These are phyloP conservation scores for Drosophila testacea DNA, from an alignment of 2,888 invertebrate species.

Conservation along the genomic window DNA sequence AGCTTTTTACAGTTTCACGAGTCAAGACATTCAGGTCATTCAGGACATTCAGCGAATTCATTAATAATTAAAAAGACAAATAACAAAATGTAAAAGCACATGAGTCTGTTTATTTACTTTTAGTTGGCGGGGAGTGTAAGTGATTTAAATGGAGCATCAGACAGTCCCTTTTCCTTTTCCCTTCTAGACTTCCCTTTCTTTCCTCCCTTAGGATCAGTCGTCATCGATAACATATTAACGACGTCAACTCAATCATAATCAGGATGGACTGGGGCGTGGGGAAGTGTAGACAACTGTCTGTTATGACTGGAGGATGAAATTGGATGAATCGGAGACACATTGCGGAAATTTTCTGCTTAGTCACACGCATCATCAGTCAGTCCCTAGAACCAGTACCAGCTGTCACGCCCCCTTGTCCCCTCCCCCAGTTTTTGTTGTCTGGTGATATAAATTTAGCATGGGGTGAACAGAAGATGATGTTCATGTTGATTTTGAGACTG, in stretches of 20 bases:
- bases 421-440: constrained; percentile 17
- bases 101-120: constrained; percentile 9
- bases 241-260: constrained; percentile 81
- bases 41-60: constrained; percentile 72
- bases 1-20: background rate
- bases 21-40: constrained; percentile 11
- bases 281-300: constrained; percentile 20
- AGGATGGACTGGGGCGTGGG: constrained; percentile 4
- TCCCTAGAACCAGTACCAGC: constrained; percentile 25
- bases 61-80: constrained; percentile 85
- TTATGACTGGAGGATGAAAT: constrained; percentile 25
- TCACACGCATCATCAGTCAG: constrained; percentile 64
- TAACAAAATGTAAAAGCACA: constrained; percentile 59
- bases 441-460: constrained; percentile 67
- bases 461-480: constrained; percentile 37
- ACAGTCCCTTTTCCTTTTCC: constrained; percentile 1
- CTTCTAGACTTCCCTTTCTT: background rate
- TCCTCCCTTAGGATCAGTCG: constrained; percentile 6
- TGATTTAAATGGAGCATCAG: constrained; percentile 72
- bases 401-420: constrained; percentile 50
- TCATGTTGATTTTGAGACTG: constrained; percentile 18
- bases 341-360: constrained; percentile 64
- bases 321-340: constrained; percentile 27
- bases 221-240: constrained; percentile 76
- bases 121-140: constrained; percentile 54